A percentile compares a stretch with the other conserved stretches of the same genome.
Evolutionary conservation across 2,888 invertebrate species (phyloP).

Genomic region (Drosophila mayaguana): DNA sequence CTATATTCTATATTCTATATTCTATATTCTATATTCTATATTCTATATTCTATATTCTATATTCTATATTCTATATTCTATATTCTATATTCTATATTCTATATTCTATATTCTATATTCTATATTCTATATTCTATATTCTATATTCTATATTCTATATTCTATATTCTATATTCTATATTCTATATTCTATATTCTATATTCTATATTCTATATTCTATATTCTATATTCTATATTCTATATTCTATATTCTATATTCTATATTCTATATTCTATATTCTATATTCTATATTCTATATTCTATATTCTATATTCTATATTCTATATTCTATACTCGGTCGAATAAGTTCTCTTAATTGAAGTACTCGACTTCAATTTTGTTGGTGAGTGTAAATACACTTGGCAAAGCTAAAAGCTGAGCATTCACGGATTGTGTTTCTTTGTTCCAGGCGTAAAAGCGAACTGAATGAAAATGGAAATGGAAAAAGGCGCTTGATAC

Average conservation of each 20-base stretch:
- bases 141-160: neutral
- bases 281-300: neutral
- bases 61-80: slow-evolving; percentile 2
- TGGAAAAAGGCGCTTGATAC: slow-evolving; percentile 40
- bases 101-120: slow-evolving; percentile 1
- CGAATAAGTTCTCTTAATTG: neutral
- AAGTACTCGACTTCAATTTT: slow-evolving; percentile 18
- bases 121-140: neutral
- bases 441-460: slow-evolving; percentile 72
- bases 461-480: slow-evolving; percentile 55
- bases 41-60: slow-evolving; percentile 2
- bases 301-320: neutral
- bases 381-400: slow-evolving; percentile 27
- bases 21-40: slow-evolving; percentile 3
- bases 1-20: slow-evolving; percentile 1
- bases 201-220: neutral
- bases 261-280: neutral
- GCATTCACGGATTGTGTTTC: slow-evolving; percentile 66
- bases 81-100: neutral
- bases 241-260: slow-evolving; percentile 2
- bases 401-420: slow-evolving; percentile 64
- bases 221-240: neutral
- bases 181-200: neutral
- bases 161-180: neutral
- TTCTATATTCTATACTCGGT: neutral